Evolutionary conservation across 2,113 vertebrate genomes (phyloP).

Genomic region (Rhinolophus ferrumequinum): DNA sequence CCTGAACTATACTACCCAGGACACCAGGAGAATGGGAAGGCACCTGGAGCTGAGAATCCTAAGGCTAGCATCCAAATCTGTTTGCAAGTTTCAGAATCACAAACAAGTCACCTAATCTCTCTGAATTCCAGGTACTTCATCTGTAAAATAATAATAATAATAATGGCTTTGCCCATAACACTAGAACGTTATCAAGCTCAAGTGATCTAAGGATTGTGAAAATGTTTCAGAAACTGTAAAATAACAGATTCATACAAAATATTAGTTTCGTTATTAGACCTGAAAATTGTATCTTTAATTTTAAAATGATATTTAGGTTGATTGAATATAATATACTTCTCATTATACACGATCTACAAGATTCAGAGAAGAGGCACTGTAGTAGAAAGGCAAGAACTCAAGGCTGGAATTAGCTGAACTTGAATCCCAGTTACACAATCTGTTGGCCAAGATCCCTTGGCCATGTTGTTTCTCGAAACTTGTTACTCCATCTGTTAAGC

Average conservation of each 20-base stretch:
- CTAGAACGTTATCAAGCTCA: neutral
- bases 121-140: neutral
- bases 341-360: neutral
- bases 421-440: neutral
- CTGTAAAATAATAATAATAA: neutral
- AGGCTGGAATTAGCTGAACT: neutral
- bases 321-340: neutral
- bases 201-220: neutral
- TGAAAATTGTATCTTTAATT: neutral
- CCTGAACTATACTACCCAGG: neutral
- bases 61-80: neutral
- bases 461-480: neutral
- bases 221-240: neutral
- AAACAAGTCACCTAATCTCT: neutral
- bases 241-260: neutral
- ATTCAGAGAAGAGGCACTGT: neutral
- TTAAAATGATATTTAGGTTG: neutral
- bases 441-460: neutral
- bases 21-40: neutral
- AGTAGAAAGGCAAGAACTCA: neutral
- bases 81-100: neutral
- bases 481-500: neutral
- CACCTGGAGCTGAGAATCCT: neutral
- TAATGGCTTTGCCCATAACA: neutral
- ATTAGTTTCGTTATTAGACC: neutral